Percentiles rank a stretch among this genome's conserved stretches.
Conservation (phyloP, 1,140 invertebrate species). For the Sogatella furcifera region DNA sequence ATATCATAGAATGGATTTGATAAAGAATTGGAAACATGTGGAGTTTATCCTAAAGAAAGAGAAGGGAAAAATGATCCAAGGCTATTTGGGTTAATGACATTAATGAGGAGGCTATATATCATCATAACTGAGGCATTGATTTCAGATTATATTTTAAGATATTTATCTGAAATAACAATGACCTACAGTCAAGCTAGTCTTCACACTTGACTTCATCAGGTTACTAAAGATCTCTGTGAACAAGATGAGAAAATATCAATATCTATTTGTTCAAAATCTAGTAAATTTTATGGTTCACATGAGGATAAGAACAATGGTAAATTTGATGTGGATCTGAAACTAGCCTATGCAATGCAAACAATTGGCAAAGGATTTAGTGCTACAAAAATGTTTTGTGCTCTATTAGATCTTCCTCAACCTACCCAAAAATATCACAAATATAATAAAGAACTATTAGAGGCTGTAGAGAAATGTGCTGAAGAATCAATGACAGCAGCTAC, state of each 20-base stretch:
- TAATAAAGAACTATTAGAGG: neutral
- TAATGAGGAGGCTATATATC: neutral
- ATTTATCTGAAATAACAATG: neutral
- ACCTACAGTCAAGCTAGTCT: neutral
- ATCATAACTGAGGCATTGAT: neutral
- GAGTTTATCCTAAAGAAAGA: no score
- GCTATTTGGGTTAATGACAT: no score
- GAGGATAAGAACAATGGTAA: neutral
- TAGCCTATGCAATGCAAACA: neutral
- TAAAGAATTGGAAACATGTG: no score
- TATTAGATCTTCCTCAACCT: neutral
- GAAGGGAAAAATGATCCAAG: no score
- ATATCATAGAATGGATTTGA: no score
- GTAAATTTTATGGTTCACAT: neutral
- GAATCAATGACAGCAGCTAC: neutral
- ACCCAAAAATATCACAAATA: no score
- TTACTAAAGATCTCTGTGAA: neutral
- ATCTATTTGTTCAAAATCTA: neutral
- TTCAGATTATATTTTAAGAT: neutral
- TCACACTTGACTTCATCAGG: neutral
- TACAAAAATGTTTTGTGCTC: neutral
- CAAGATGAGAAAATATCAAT: no score
- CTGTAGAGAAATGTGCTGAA: neutral
- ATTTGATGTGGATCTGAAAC: neutral
- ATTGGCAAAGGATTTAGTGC: neutral